phyloP scores from a whole-genome alignment of 2,113 vertebrate species.

The Scomber colias region DNA sequence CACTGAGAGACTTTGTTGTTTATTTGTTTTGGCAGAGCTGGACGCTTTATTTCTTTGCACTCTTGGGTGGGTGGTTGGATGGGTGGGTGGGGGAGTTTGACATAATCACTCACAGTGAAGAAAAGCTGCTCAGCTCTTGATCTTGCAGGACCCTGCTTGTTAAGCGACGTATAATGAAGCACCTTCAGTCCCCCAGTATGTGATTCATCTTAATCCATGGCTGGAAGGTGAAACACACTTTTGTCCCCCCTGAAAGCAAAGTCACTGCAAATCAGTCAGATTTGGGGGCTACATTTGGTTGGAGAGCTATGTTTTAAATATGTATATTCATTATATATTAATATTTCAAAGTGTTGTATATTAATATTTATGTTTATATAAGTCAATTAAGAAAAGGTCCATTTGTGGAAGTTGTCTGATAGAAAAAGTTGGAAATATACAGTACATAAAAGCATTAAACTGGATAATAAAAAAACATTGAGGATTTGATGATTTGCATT shows the following conservation, averaged over 20 bases:
- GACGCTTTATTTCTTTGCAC: constrained; percentile 29
- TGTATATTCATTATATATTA: no score
- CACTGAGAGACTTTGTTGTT: constrained; percentile 11
- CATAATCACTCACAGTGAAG: constrained; percentile 7
- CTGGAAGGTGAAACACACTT: constrained; percentile 3
- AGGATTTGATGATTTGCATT: no score
- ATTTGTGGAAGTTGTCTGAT: no score
- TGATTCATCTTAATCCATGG: neutral
- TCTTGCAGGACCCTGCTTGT: neutral
- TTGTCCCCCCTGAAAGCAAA: neutral
- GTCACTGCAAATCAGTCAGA: no score
- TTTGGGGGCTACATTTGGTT: no score
- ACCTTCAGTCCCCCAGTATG: neutral
- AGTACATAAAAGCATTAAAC: no score
- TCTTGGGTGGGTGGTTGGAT: neutral
- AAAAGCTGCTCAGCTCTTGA: constrained; percentile 1
- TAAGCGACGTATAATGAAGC: constrained; percentile 20
- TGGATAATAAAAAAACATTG: no score
- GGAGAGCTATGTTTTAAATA: no score
- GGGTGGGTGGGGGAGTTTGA: neutral
- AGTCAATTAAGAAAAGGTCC: no score
- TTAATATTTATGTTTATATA: no score
- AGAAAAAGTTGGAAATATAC: no score
- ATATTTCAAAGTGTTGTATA: no score
- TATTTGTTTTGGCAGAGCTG: constrained; percentile 32